Base-by-base conservation (phyloP, 2,888 invertebrate genomes). In the Latrodectus elegans region DNA sequence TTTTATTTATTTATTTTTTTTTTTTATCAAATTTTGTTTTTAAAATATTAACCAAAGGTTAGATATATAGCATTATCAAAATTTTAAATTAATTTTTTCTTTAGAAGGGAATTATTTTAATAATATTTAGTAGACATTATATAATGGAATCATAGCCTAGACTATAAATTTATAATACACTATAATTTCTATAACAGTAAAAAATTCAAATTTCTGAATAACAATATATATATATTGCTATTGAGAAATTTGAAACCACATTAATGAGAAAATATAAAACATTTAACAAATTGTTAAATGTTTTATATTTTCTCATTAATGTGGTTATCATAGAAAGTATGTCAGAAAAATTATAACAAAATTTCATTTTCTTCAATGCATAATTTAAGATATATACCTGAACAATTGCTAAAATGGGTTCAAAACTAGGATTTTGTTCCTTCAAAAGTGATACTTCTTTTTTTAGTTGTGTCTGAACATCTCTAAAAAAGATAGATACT, bases 391-490 rank as follows among this genome's bases (percentile, higher is more conserved):
- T 26, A 67, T 14, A 65, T 72, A 89, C 96, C 77, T 90, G 90
- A 38, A 90, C 89, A 78, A 90, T 90, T n/a, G 89, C 90, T n/a
- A 90, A 79, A 4, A 80, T 60, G 38, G 90, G 90, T 11, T 89
- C 82, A 55, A 90, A 97, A 88, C 94, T 93, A 3, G 95, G 93
- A 84, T 94, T 91, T 89, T 93, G 92, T 80, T 93, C 91, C 75
- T 94, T 94, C 89, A 96, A 92, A 80, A 93, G 92, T 8, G 92
- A 91, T 8, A 97, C 95, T 91, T 96, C 94, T 90, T 93, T 92
- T 10, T 94, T 94, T 72, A 97, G 93, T 72, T 95, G 94, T 91
- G 94, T 93, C 86, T 95, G 94, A 90, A 97, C 95, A 90, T 95
- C 94, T 91, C 96, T 96, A 91, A 76, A 92, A 91, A 73, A 15